Base-by-base conservation (phyloP, 2,113 vertebrate species). In the Todiramphus saurophagus region DNA sequence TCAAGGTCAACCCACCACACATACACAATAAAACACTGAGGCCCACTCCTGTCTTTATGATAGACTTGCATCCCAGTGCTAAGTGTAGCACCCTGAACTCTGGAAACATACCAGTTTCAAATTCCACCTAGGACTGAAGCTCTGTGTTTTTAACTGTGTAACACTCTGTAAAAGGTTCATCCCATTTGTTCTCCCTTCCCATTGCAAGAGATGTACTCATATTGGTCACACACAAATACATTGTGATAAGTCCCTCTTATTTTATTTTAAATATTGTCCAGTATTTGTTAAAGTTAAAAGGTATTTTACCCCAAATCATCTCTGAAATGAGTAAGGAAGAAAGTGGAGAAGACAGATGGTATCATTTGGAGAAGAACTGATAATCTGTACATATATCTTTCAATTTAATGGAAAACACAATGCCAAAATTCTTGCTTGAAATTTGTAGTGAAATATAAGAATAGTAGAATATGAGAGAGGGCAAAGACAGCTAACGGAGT, bases 371-470 rank as follows among this genome's bases (percentile, higher is more conserved):
- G 89, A 94, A 97, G 23, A 39, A 96, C 77, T 96, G 96, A 96
- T 81, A 97, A 97, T 93, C 81, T 0, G 79, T 76, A 84, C 60
- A 74, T 96, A 64, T 83, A 93, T 96, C 51, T 94, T 96, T 97
- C 75, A 93, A 48, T 81, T 94, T 92, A 92, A 74, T 91, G 81
- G 79, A 80, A 93, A 97, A 72, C 5, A 73, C 11, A 77, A 91
- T 83, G 86, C 87, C 80, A 97, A 91, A 97, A 97, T 93, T 97
- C 63, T 95, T 97, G 53, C 68, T 90, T 87, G 68, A 97, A 98
- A 93, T 95, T 74, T 69, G 11, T 73, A 91, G 67, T 87, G 31
- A 58, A 81, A 94, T 78, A 51, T 80, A 94, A 94, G 91, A 95
- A 89, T 48, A 83, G 56, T 82, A 90, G 59, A 91, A 20, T 68